Percentiles rank a stretch among this genome's conserved stretches.
Evolutionary conservation across 2,888 invertebrate species (phyloP).

Genomic region (Drosophila buzzatii): DNA sequence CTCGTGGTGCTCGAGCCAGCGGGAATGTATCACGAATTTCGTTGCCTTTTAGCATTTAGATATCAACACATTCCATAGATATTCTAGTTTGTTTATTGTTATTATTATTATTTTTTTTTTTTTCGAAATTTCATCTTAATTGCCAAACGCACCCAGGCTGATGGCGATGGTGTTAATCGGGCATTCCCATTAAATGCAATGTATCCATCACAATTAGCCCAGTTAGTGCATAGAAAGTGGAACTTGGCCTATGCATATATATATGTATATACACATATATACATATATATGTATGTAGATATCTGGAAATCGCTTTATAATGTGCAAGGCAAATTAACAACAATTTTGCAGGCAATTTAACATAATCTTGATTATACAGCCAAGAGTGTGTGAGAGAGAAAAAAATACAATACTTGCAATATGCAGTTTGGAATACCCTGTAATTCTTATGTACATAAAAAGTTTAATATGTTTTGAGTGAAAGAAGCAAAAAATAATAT

Average conservation of each 20-base stretch:
- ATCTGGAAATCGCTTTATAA: conserved; percentile 72
- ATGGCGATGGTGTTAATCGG: conserved; percentile 32
- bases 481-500: not conserved
- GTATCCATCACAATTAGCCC: conserved; percentile 72
- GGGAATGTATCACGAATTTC: conserved; percentile 22
- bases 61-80: conserved; percentile 9
- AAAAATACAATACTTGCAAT: conserved; percentile 23
- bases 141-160: conserved; percentile 12
- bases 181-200: conserved; percentile 51
- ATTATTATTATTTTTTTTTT: not conserved
- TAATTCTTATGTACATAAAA: not conserved
- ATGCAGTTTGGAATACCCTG: conserved; percentile 50
- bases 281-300: conserved; percentile 42
- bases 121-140: conserved; percentile 5
- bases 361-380: conserved; percentile 73
- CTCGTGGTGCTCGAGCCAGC: not conserved
- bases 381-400: conserved; percentile 23
- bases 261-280: conserved; percentile 43
- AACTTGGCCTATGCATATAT: conserved; percentile 65
- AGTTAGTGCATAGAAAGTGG: conserved; percentile 68
- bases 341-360: conserved; percentile 80
- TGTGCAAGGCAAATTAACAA: conserved; percentile 74
- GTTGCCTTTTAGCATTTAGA: conserved; percentile 13
- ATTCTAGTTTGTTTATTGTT: not conserved
- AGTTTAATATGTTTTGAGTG: not conserved